Base-by-base conservation (phyloP, 2,113 vertebrate species). In the Tympanuchus pallidicinctus region DNA sequence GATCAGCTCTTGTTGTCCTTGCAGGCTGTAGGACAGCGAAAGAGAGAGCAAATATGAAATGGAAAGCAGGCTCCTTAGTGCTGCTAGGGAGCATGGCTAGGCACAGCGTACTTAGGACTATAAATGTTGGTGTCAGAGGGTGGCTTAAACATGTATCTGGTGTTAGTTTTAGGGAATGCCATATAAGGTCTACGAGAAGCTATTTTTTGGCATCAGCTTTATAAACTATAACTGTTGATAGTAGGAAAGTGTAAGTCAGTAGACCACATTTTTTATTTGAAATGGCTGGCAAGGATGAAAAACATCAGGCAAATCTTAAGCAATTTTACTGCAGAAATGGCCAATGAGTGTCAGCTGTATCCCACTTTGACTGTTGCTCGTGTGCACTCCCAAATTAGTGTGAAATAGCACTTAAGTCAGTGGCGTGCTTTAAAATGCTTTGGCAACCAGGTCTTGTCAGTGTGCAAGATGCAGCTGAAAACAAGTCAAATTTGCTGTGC, bases 151-250 rank as follows among this genome's bases (percentile, higher is more conserved):
- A 2, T 54, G 76, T 73, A 20, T 83, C 56, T 60, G 66, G 18
- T 60, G 81, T 61, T 82, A 57, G 50, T 48, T 67, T 86, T 56
- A 43, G 84, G 70, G 28, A 88, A 61, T 54, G 18, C 95, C 57
- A 9, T 88, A 43, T 74, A 86, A 93, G 89, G 94, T 61, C 42
- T 32, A 21, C 77, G 16, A 57, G 77, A 81, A n/a, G 43, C 21
- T 20, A 43, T 60, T 82, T 81, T 63, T 90, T 94, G 92, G 93
- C 93, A 87, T 65, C 94, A 70, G 38, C 66, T 81, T 75, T 86
- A 81, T 81, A 88, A 94, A 65, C 87, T 61, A 2, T 67, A 38
- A 56, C 34, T 52, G 70, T 50, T 85, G 82, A 34, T 72, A 59
- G 45, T 36, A 75, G 65, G 66, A 38, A 71, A 82, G 78, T 1